phyloP scores from a whole-genome alignment of 2,113 vertebrate species.

The Morone saxatilis region DNA sequence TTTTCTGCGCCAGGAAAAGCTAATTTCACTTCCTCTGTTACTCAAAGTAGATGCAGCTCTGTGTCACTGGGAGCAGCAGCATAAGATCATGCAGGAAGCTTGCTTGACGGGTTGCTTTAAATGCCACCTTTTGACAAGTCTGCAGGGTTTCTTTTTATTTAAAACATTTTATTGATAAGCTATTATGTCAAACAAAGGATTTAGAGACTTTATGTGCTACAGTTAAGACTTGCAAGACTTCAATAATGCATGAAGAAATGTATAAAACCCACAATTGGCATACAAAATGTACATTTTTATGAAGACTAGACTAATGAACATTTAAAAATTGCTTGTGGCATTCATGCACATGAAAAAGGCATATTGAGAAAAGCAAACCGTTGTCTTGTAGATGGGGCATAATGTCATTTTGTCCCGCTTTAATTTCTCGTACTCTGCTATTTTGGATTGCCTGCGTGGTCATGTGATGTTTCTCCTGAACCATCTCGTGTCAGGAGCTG shows the following conservation, averaged over 20 bases:
- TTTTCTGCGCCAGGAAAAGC: slow-evolving; percentile 17
- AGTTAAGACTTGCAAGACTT: not conserved
- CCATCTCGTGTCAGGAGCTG: not conserved
- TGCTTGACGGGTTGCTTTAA: not conserved
- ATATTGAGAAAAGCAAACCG: not conserved
- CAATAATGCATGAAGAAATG: not conserved
- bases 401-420: no score
- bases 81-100: not conserved
- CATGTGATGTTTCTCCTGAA: not conserved
- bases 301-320: not conserved
- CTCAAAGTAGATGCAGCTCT: slow-evolving; percentile 17
- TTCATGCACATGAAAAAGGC: not conserved
- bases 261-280: not conserved
- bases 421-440: not conserved
- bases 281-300: not conserved
- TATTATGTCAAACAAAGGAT: not conserved
- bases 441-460: not conserved
- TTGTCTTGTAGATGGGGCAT: no score
- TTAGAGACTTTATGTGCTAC: not conserved
- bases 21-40: slow-evolving; percentile 59
- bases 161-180: slow-evolving; percentile 3
- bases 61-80: slow-evolving; percentile 17
- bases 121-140: slow-evolving; percentile 1
- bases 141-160: not conserved
- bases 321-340: not conserved